phyloP scores from a whole-genome alignment of 2,113 vertebrate species.

The Melospiza georgiana region DNA sequence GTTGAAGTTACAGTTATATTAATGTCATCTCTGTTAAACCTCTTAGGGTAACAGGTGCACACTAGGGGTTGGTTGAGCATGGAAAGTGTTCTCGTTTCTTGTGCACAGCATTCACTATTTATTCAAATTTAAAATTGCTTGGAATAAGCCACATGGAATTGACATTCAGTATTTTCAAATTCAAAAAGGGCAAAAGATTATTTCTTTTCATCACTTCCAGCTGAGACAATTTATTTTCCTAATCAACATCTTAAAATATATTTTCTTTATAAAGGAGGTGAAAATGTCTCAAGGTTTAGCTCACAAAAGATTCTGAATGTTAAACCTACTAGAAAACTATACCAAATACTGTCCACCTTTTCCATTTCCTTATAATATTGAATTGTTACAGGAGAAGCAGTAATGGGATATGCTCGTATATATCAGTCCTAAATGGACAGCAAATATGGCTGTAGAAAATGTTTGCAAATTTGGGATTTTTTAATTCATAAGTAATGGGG shows the following conservation, averaged over 20 bases:
- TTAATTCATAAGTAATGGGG: neutral
- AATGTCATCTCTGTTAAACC: neutral
- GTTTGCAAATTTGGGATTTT: neutral
- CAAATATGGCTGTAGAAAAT: neutral
- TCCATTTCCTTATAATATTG: neutral
- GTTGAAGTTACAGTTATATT: neutral
- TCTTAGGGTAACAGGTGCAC: neutral
- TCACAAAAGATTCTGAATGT: neutral
- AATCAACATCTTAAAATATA: neutral
- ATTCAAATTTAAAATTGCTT: neutral
- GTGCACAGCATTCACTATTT: neutral
- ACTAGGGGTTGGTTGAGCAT: neutral
- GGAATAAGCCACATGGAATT: neutral
- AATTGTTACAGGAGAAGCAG: neutral
- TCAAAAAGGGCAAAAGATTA: neutral
- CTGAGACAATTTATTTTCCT: neutral
- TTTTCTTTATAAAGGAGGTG: neutral
- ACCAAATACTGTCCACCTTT: neutral
- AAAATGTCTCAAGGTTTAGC: neutral
- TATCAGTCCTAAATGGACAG: neutral
- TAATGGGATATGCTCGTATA: neutral
- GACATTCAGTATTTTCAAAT: neutral
- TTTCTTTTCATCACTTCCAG: neutral
- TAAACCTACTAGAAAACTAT: neutral
- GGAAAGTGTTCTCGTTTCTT: neutral